Evolutionary conservation across 2,888 invertebrate genomes (phyloP).

Genomic region (Coelopa pilipes): DNA sequence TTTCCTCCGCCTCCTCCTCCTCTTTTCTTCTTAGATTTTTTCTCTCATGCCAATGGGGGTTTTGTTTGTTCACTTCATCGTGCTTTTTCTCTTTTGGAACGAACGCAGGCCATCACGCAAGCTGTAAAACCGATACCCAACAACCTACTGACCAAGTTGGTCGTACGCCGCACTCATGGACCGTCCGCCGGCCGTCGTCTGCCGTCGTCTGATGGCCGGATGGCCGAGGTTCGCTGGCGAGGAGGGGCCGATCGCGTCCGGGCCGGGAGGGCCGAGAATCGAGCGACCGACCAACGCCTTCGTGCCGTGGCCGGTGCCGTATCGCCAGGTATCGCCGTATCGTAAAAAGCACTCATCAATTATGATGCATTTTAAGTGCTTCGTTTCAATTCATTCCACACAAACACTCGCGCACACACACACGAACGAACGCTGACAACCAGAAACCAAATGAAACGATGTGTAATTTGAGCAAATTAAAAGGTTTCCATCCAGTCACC

Average conservation of each 20-base stretch:
- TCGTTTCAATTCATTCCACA: conserved; percentile 27
- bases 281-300: conserved; percentile 29
- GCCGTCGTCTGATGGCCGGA: background rate
- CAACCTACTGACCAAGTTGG: conserved; percentile 43
- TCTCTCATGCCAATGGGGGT: too few species aligned
- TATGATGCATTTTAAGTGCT: conserved; percentile 39
- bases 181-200: too few species aligned
- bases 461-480: conserved; percentile 42
- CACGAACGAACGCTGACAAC: background rate
- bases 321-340: conserved; percentile 17
- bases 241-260: background rate
- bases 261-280: background rate
- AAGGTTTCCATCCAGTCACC: conserved; percentile 34
- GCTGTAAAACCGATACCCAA: conserved; percentile 19
- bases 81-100: background rate
- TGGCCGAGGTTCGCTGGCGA: background rate
- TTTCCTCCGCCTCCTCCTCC: background rate
- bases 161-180: conserved; percentile 4
- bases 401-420: background rate
- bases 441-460: conserved; percentile 28
- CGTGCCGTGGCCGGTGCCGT: conserved; percentile 13
- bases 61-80: too few species aligned
- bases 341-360: conserved; percentile 41
- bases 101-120: background rate
- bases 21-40: background rate